Base-by-base conservation (phyloP, 2,797 vertebrate genomes). In the Avahi laniger region DNA sequence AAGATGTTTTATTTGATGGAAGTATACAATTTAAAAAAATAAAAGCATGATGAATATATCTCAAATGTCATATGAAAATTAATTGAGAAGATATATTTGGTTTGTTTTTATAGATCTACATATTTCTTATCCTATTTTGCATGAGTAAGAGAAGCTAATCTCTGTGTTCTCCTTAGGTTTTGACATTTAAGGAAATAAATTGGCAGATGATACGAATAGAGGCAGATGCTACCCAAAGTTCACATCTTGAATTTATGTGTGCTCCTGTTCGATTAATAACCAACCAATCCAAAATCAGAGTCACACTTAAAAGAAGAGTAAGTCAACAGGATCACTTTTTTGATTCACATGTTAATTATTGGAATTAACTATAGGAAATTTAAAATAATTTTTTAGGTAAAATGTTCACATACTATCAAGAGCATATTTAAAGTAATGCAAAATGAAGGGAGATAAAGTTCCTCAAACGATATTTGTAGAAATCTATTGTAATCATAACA, bases 171-270 rank as follows among this genome's bases (percentile, higher is more conserved):
- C 94, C 96, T 97, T 95, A 99, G 99, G 99, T 99, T 96, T 98
- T 99, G 98, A 99, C 99, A 30, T 99, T 99, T 98, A 99, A 99
- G 98, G 99, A 99, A 98, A 99, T 99, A 97, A 99, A 99, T 98
- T 99, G 99, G 99, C 99, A 99, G 99, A 99, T 99, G 99, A 99
- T 99, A 98, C 99, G 99, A 92, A 99, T 99, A 92, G 99, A 99
- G 98, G 99, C 99, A 0, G 99, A 99, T 94, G 99, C 99, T 93
- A 99, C 99, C 97, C 99, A 99, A 98, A 99, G 99, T 90, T 98
- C 99, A 14, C 99, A 99, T 93, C 99, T 99, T 65, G 99, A 99
- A 98, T 99, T 99, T 98, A 97, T 99, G 98, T 99, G 99, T 65
- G 99, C 99, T 75, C 99, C 99, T 82, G 99, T 99, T 98, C 99